These are phyloP conservation scores for Entomobrya multifasciata DNA, from an alignment of 2,888 invertebrate genomes.

Conservation along the genomic window DNA sequence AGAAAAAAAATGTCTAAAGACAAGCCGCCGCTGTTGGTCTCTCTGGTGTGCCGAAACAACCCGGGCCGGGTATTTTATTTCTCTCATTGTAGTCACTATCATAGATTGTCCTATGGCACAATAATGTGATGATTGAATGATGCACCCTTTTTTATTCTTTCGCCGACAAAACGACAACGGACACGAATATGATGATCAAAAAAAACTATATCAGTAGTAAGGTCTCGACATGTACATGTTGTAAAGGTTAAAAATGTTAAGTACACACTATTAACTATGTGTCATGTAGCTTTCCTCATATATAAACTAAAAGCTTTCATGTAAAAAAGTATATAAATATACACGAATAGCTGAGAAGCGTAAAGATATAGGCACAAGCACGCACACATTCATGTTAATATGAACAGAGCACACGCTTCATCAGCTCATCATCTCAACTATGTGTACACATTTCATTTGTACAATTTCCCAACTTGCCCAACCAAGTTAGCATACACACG, in stretches of 20 bases:
- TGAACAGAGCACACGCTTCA: slow-evolving; percentile 56
- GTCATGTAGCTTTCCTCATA: slow-evolving; percentile 21
- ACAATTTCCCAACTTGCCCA: neutral
- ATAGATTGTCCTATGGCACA: neutral
- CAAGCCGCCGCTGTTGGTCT: slow-evolving; percentile 19
- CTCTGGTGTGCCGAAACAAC: slow-evolving; percentile 20
- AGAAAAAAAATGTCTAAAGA: slow-evolving; percentile 21
- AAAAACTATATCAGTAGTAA: neutral
- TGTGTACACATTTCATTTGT: slow-evolving; percentile 41
- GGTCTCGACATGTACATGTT: slow-evolving; percentile 23
- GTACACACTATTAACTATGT: slow-evolving; percentile 44
- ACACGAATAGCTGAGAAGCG: slow-evolving; percentile 38
- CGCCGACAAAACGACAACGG: slow-evolving; percentile 14
- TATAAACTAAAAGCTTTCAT: slow-evolving; percentile 41
- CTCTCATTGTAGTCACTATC: neutral
- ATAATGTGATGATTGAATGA: neutral
- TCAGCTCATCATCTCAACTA: slow-evolving; percentile 53
- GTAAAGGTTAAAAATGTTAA: slow-evolving; percentile 49
- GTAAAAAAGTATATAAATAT: neutral
- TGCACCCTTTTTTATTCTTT: slow-evolving; percentile 40
- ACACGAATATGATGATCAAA: neutral
- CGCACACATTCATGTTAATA: slow-evolving; percentile 13
- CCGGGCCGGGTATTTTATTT: slow-evolving; percentile 28
- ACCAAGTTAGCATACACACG: neutral
- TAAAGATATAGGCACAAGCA: neutral